A percentile compares a stretch with the other conserved stretches of the same genome.
phyloP scores from a whole-genome alignment of 2,888 invertebrate species.

The Drosophila koepferae region DNA sequence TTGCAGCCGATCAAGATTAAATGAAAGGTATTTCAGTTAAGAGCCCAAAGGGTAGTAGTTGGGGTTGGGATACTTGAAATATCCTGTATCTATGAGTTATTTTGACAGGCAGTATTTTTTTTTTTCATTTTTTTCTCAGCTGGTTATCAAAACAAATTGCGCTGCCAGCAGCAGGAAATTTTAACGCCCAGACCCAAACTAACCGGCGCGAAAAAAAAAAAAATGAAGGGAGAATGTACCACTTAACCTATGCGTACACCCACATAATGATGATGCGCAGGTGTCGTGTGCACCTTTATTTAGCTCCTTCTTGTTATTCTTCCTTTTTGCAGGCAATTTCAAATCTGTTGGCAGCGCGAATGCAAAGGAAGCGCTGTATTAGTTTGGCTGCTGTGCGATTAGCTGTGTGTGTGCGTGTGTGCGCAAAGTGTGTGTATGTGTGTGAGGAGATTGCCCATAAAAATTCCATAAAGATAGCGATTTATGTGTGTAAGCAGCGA shows the following conservation, averaged over 20 bases:
- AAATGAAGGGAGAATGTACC: slow-evolving; percentile 36
- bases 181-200: slow-evolving; percentile 49
- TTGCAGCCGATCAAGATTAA: not conserved
- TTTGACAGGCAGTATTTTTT: slow-evolving; percentile 22
- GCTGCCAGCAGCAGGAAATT: slow-evolving; percentile 68
- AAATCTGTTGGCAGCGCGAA: slow-evolving; percentile 50
- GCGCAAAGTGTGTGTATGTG: slow-evolving; percentile 71
- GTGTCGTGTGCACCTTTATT: slow-evolving; percentile 73
- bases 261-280: slow-evolving; percentile 80
- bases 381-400: slow-evolving; percentile 54
- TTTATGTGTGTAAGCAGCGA: slow-evolving; percentile 70
- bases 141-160: slow-evolving; percentile 74
- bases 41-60: not conserved
- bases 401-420: slow-evolving; percentile 65
- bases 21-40: not conserved
- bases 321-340: slow-evolving; percentile 44
- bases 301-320: slow-evolving; percentile 26
- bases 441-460: slow-evolving; percentile 83
- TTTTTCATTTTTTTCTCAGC: not conserved
- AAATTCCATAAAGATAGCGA: slow-evolving; percentile 84
- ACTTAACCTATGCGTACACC: slow-evolving; percentile 59
- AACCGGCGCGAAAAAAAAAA: slow-evolving; percentile 8
- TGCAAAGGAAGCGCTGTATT: slow-evolving; percentile 79
- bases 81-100: slow-evolving; percentile 32
- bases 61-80: slow-evolving; percentile 3